Evolutionary conservation across 2,113 vertebrate species (phyloP), one percentile per base, ranked within the genome.

Genomic region (Donacobius atricapilla): DNA sequence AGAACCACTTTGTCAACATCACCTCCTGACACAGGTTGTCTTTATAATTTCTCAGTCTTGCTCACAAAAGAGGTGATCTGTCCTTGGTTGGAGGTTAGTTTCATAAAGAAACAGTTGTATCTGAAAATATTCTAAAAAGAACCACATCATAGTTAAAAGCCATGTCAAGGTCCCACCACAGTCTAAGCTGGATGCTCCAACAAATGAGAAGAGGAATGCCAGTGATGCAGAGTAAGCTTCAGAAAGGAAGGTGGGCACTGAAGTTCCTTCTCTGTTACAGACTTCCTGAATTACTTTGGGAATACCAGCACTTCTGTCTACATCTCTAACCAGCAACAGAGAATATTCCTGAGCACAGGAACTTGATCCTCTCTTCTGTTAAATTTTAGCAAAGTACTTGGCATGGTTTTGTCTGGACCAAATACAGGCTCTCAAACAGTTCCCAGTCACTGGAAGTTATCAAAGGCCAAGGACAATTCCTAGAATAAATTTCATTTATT

Each of bases 31-130:
- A 23, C 8, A 61, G 5, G 18, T 23, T 40, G 27, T 24, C 23
- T 45, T 64, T 23, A 42, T 28, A 5, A 3, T 42, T n/a, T 61
- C 40, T 61, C 17, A 44, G 3, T 51, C 31, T 81, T 0, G 0
- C 13, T 69, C 42, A 37, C 3, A 4, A 65, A 72, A 31, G 28
- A 54, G 17, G 13, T 57, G 14, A 58, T 45, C 25, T 75, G 17
- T 60, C 9, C 11, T 58, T 33, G 21, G 15, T 5, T 53, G 0
- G 2, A 82, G 8, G 22, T 44, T 37, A 19, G 6, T 65, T 25
- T 31, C 47, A 64, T 24, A 75, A 75, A 85, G 42, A 25, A 83
- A 37, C 31, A 40, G 5, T 0, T 45, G 19, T 42, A 58, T 16
- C 18, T 75, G 31, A 79, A 79, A 79, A 71, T 28, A 27, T 60